Conservation (phyloP, 53 echinoderm and acorn worm genomes). For the Echinarachnius parma region DNA sequence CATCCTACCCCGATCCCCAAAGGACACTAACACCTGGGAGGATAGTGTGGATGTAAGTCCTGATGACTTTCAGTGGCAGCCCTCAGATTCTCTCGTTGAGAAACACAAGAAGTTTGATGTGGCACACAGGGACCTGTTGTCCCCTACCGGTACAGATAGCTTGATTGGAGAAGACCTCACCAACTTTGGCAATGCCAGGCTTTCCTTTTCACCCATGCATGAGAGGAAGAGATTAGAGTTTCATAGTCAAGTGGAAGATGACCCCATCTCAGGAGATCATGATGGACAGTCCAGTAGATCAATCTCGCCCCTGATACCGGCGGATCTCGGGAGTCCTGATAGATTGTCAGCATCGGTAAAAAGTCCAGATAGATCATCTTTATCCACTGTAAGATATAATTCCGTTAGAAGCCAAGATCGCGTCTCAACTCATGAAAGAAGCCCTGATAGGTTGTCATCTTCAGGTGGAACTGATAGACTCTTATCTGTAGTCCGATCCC, state of each 20-base stretch:
- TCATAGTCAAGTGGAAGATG: constrained; percentile 7
- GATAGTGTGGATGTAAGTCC: too few relatives aligned
- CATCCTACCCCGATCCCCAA: constrained; percentile 3
- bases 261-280: background rate
- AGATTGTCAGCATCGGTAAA: background rate
- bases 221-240: constrained; percentile 17
- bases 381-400: too few relatives aligned
- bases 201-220: constrained; percentile 24
- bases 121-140: constrained; percentile 22
- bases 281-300: background rate
- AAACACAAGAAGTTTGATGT: constrained; percentile 15
- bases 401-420: too few relatives aligned
- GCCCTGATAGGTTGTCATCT: too few relatives aligned
- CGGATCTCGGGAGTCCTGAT: background rate
- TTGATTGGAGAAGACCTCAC: background rate
- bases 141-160: constrained; percentile 21
- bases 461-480: too few relatives aligned
- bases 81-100: constrained; percentile 11
- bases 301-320: background rate
- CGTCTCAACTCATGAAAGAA: too few relatives aligned
- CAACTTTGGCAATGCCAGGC: constrained; percentile 27
- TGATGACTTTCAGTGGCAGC: constrained; percentile 3
- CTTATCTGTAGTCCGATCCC: too few relatives aligned
- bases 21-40: constrained; percentile 26
- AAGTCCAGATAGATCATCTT: too few relatives aligned